These are phyloP conservation scores for Camarhynchus parvulus DNA, from an alignment of 2,113 vertebrate genomes.

Conservation along the genomic window DNA sequence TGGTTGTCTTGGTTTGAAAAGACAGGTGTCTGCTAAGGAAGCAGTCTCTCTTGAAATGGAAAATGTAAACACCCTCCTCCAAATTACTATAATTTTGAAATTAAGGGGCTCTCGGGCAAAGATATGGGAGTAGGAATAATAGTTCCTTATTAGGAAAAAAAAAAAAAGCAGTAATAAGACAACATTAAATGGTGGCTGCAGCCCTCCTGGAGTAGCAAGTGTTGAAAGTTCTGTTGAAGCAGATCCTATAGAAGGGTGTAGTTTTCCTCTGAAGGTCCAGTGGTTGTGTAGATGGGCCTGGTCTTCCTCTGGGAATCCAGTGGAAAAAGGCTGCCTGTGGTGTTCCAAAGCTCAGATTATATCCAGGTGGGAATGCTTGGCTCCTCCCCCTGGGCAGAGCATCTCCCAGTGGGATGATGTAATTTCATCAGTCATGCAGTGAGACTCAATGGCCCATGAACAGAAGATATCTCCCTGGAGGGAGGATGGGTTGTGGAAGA, in stretches of 20 bases:
- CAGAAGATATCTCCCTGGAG: not conserved
- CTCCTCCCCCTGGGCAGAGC: accelerated
- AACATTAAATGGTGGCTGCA: not conserved
- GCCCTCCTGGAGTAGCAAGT: not conserved
- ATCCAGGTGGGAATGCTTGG: not conserved
- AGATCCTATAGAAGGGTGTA: not conserved
- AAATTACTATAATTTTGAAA: not conserved
- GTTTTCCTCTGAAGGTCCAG: not conserved
- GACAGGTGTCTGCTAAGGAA: not conserved
- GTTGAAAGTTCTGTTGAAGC: not conserved
- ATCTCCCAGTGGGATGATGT: not conserved
- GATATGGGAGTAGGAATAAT: not conserved
- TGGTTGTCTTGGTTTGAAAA: not conserved
- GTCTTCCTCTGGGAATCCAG: not conserved
- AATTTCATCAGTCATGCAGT: not conserved
- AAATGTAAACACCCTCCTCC: not conserved
- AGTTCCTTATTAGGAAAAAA: not conserved
- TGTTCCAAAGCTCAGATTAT: not conserved
- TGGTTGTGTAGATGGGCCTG: not conserved
- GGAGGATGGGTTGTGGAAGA: not conserved
- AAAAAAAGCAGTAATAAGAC: not conserved
- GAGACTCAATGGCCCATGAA: not conserved
- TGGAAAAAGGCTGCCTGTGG: not conserved
- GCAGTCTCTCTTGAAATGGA: not conserved
- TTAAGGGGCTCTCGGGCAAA: not conserved